Percentiles rank a stretch among this genome's conserved stretches.
Conservation (phyloP, 2,797 vertebrate species). For the Lagorchestes hirsutus region DNA sequence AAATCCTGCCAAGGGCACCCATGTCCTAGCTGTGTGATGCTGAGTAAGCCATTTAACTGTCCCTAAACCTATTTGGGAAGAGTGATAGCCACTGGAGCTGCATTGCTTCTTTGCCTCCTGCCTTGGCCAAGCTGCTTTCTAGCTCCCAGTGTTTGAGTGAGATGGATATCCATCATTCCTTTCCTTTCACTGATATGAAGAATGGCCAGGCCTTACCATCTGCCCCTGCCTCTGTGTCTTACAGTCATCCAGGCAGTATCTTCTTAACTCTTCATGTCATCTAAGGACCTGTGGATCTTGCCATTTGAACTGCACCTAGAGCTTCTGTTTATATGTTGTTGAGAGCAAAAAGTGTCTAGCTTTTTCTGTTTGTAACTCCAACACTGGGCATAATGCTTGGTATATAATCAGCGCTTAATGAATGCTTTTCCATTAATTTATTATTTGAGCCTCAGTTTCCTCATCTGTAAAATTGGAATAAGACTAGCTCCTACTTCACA, state of each 20-base stretch:
- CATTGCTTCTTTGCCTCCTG: neutral
- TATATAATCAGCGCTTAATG: neutral
- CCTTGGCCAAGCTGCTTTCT: neutral
- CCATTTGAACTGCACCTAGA: neutral
- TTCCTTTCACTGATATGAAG: neutral
- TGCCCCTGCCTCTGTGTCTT: neutral
- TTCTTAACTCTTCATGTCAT: neutral
- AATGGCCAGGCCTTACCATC: neutral
- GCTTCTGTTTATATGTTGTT: neutral
- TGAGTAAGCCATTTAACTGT: neutral
- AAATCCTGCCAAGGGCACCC: neutral
- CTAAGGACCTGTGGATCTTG: neutral
- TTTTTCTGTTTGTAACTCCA: neutral
- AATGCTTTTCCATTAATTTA: neutral
- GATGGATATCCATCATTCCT: neutral
- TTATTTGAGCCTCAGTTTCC: neutral
- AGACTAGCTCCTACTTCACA: neutral
- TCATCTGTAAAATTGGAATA: neutral
- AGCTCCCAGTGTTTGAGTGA: neutral
- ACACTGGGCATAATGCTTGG: neutral
- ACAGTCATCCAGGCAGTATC: neutral
- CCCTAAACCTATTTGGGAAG: neutral
- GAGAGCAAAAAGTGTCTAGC: neutral
- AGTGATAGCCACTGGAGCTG: neutral
- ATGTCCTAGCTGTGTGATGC: neutral